These are phyloP conservation scores for Ciconia maguari DNA, from an alignment of 2,113 vertebrate genomes.

Conservation along the genomic window DNA sequence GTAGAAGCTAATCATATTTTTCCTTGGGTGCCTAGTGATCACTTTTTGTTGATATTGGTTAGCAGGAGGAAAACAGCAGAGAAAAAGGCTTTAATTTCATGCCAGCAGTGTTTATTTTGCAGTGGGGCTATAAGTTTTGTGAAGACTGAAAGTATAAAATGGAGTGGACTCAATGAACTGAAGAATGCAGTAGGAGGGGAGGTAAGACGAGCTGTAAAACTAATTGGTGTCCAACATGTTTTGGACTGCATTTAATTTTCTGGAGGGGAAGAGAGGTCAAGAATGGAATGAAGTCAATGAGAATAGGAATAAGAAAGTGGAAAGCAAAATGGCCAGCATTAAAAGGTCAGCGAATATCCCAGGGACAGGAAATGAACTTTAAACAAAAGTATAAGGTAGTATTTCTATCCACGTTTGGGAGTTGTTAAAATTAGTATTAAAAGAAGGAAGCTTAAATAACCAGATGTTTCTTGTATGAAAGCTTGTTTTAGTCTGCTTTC, in stretches of 20 bases:
- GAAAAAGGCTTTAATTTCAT: conserved; percentile 42
- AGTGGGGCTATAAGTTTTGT: not conserved
- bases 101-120: conserved; percentile 37
- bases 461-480: conserved; percentile 65
- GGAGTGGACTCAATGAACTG: conserved; percentile 54
- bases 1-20: not conserved
- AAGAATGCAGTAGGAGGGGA: conserved; percentile 67
- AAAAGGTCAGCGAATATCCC: conserved; percentile 75
- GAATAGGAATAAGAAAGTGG: conserved; percentile 71
- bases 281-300: conserved; percentile 82
- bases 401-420: conserved; percentile 71
- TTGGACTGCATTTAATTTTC: conserved; percentile 79
- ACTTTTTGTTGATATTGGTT: not conserved
- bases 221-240: conserved; percentile 76
- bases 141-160: conserved; percentile 6
- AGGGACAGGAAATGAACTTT: conserved; percentile 81
- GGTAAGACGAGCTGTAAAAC: conserved; percentile 72
- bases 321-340: conserved; percentile 71
- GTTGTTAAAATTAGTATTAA: conserved; percentile 73
- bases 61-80: conserved; percentile 6
- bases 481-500: conserved; percentile 56
- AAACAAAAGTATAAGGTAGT: conserved; percentile 74
- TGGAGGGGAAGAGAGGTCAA: conserved; percentile 79
- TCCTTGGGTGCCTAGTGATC: not conserved
- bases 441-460: conserved; percentile 62